Percentiles rank a stretch among this genome's conserved stretches.
These are phyloP conservation scores for Gerris lacustris DNA, from an alignment of 2,888 invertebrate genomes.

Conservation along the genomic window DNA sequence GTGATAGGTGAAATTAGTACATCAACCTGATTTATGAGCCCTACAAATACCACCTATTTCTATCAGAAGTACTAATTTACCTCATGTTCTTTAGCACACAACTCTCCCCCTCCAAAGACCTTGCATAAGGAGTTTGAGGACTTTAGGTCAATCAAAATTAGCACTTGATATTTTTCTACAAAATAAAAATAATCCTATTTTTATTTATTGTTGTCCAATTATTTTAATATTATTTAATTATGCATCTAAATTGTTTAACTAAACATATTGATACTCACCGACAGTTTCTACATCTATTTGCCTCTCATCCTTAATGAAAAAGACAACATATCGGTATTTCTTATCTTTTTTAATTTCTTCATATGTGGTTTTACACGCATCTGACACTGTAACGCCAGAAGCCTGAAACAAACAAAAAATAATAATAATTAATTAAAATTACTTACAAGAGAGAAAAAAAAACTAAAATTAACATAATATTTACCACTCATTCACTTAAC, in stretches of 20 bases:
- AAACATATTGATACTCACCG: conserved; percentile 39
- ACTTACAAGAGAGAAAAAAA: neutral
- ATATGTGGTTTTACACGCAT: conserved; percentile 86
- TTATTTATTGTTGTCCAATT: too few relatives aligned
- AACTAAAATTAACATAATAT: neutral
- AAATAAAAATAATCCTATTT: too few relatives aligned
- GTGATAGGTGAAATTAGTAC: too few relatives aligned
- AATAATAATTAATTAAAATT: neutral
- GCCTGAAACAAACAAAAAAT: conserved; percentile 44
- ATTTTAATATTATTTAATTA: too few relatives aligned
- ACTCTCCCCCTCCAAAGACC: too few relatives aligned
- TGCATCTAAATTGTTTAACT: neutral
- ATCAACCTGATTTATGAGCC: too few relatives aligned
- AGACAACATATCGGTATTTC: conserved; percentile 92
- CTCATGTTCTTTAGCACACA: too few relatives aligned
- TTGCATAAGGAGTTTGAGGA: too few relatives aligned
- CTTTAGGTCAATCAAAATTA: neutral
- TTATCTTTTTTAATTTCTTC: conserved; percentile 97
- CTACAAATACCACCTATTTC: too few relatives aligned
- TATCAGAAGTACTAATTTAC: too few relatives aligned
- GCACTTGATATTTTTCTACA: neutral
- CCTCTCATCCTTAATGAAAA: conserved; percentile 89
- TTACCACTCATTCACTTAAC: too few relatives aligned
- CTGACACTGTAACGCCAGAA: conserved; percentile 92
- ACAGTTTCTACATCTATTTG: conserved; percentile 91